Conservation (phyloP, 2,113 vertebrate species). For the Anguilla rostrata region DNA sequence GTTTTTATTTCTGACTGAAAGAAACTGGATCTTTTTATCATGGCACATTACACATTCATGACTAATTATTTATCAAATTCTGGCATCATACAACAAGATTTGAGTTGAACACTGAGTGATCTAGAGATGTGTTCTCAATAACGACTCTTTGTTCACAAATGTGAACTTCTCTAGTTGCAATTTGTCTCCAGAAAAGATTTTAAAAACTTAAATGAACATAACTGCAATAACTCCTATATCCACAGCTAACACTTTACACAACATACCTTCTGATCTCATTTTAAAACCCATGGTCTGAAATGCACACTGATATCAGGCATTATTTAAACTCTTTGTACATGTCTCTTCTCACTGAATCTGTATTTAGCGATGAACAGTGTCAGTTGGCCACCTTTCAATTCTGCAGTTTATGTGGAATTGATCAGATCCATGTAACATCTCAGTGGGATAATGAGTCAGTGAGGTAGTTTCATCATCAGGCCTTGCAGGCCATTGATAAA, state of each 20-base stretch:
- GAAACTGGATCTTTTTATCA: constrained; percentile 2
- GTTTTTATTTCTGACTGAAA: constrained; percentile 28
- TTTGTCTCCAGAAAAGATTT: background rate
- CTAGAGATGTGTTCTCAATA: background rate
- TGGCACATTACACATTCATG: background rate
- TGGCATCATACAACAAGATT: background rate
- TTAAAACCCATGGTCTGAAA: background rate
- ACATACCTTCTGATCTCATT: background rate
- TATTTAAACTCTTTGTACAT: background rate
- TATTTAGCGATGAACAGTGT: background rate
- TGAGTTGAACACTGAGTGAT: background rate
- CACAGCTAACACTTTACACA: background rate
- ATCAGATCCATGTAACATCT: background rate
- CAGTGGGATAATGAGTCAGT: background rate
- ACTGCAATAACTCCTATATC: background rate
- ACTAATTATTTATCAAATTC: background rate
- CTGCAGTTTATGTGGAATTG: background rate
- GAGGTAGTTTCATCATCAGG: background rate
- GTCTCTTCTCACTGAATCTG: background rate
- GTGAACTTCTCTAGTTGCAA: background rate
- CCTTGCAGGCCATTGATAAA: constrained; percentile 3
- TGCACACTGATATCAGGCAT: background rate
- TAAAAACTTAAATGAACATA: background rate
- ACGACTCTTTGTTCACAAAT: background rate
- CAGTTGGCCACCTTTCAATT: background rate